Evolutionary conservation across 2,888 invertebrate species (phyloP).

Genomic region (Xylota segnis): DNA sequence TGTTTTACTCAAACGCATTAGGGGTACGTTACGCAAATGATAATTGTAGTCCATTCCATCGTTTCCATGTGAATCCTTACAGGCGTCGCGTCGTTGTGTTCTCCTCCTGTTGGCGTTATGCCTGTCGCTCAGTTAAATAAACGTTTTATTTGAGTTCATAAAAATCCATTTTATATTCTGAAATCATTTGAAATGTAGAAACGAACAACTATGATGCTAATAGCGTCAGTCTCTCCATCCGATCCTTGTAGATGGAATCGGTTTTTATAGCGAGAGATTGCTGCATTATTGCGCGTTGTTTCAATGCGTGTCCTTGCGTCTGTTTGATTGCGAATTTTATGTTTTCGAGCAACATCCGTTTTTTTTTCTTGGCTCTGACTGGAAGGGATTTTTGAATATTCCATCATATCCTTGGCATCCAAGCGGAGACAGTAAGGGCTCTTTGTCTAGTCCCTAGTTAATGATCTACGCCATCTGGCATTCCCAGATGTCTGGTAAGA

Average conservation of each 20-base stretch:
- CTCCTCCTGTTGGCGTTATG: too few species aligned
- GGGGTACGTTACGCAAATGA: constrained; percentile 25
- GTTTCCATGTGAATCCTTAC: neutral
- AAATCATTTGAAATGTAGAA: constrained; percentile 33
- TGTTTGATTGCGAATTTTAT: neutral
- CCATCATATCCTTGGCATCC: neutral
- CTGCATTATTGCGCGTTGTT: neutral
- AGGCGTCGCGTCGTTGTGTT: too few species aligned
- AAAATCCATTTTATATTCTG: constrained; percentile 60
- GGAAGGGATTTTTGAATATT: neutral
- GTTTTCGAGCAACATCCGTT: neutral
- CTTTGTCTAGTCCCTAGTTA: too few species aligned
- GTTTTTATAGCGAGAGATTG: constrained; percentile 4
- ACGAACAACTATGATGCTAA: constrained; percentile 19
- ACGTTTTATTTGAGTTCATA: constrained; percentile 60
- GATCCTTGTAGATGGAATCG: neutral
- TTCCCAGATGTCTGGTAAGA: constrained; percentile 11
- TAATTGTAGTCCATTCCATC: constrained; percentile 16
- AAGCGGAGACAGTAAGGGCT: too few species aligned
- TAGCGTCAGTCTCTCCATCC: neutral
- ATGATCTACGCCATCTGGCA: neutral
- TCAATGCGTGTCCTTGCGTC: constrained; percentile 1
- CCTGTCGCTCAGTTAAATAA: constrained; percentile 32
- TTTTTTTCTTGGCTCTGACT: too few species aligned
- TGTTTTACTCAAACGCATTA: constrained; percentile 4